A percentile compares a stretch with the other conserved stretches of the same genome.
These are phyloP conservation scores for Aspidiotus destructor DNA, from an alignment of 2,888 invertebrate genomes.

Conservation along the genomic window DNA sequence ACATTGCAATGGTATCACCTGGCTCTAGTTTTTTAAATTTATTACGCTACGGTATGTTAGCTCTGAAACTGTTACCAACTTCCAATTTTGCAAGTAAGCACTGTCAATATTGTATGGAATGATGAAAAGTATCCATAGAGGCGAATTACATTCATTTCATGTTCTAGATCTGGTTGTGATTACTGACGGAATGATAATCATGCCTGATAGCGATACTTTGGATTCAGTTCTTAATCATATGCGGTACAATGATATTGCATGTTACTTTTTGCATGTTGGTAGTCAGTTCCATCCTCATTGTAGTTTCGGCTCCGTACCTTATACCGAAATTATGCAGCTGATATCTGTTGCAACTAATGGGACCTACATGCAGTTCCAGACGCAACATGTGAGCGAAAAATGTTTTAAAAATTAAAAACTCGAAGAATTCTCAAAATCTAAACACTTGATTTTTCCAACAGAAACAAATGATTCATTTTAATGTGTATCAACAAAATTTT, in stretches of 20 bases:
- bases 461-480: constrained; percentile 42
- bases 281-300: constrained; percentile 56
- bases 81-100: constrained; percentile 61
- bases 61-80: constrained; percentile 62
- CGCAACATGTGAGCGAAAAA: constrained; percentile 6
- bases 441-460: constrained; percentile 1
- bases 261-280: constrained; percentile 65
- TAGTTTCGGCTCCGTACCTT: constrained; percentile 59
- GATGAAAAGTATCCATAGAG: not conserved
- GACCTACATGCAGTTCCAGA: constrained; percentile 48
- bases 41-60: constrained; percentile 64
- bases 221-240: constrained; percentile 63
- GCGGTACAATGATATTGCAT: constrained; percentile 60
- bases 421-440: not conserved
- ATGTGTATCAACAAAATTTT: constrained; percentile 52
- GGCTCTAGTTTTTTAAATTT: constrained; percentile 66
- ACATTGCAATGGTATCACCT: constrained; percentile 52
- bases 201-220: constrained; percentile 61
- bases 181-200: constrained; percentile 63
- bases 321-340: constrained; percentile 63
- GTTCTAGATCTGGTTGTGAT: constrained; percentile 58
- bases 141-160: no score
- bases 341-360: constrained; percentile 66
- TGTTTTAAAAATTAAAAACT: not conserved
- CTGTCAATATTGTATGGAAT: not conserved